Conservation (phyloP, 2,888 invertebrate species). For the Aleiodes leptofemur region DNA sequence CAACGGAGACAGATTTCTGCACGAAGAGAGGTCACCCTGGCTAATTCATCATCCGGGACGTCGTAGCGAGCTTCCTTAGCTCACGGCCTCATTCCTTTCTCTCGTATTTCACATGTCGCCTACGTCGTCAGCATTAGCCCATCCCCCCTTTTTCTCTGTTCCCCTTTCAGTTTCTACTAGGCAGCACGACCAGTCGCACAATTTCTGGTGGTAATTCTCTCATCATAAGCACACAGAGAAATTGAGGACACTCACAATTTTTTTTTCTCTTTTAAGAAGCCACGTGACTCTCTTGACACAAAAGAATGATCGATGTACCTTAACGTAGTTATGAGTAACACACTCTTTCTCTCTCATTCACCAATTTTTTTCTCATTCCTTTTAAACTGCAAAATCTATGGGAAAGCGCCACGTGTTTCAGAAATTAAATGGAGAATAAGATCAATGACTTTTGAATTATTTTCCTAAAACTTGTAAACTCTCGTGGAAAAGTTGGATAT, state of each 20-base stretch:
- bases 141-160: background rate
- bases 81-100: conserved; percentile 52
- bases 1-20: conserved; percentile 70
- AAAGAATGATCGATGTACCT: conserved; percentile 25
- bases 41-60: conserved; percentile 71
- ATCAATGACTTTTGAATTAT: conserved; percentile 18
- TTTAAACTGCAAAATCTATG: background rate
- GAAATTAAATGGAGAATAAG: conserved; percentile 7
- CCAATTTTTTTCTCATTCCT: background rate
- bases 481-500: background rate
- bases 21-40: conserved; percentile 70
- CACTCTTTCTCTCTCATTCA: background rate
- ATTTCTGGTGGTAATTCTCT: conserved; percentile 28
- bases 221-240: conserved; percentile 24
- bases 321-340: conserved; percentile 1
- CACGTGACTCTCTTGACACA: conserved; percentile 22
- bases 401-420: conserved; percentile 7
- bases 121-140: conserved; percentile 36
- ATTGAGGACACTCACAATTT: conserved; percentile 36
- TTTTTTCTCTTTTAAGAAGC: background rate
- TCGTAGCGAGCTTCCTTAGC: conserved; percentile 60
- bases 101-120: conserved; percentile 42
- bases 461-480: background rate
- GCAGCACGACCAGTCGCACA: conserved; percentile 16
- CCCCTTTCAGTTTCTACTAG: conserved; percentile 46